Base-by-base conservation (phyloP, 2,888 invertebrate species). In the Megaustenia siamemsis region DNA sequence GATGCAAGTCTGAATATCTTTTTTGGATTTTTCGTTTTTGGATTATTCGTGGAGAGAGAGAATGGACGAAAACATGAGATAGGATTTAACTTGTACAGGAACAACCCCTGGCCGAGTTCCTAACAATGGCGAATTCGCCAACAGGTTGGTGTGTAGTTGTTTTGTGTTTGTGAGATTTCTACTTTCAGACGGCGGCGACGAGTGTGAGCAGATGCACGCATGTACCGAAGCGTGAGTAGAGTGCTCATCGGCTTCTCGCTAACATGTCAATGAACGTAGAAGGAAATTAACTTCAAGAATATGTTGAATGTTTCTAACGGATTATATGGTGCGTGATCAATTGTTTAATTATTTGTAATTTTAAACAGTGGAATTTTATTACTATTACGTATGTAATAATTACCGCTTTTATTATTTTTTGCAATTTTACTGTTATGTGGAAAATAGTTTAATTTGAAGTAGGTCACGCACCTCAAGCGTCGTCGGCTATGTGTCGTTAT, bases 21-120 rank as follows among this genome's bases (percentile, higher is more conserved):
- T 53, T 81, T 49, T n/a, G 75, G 83, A 66, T 83, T 86, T 45
- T 73, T 28, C 10, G 5, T 35, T 53, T 82, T 82, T 60, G 6
- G 10, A 56, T 71, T 71, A 45, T 43, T 43, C 49, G 21, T 45
- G 49, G 69, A 24, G 28, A 60, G 82, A 73, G 88, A 89, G 88
- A 88, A 89, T 89, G 89, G 88, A 88, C 88, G 88, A 87, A 87
- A 87, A 81, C 85, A 84, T 85, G 86, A 85, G 87, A 84, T 87
- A 87, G 84, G 84, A 84, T 79, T 79, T 81, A 83, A 49, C 82
- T 82, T 53, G 79, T 80, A 75, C 71, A 84, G 85, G 87, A 86
- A 87, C 86, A 86, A 85, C 81, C 84, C 85, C 79, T 45, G n/a
- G 45, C 69, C 68, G 60, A 76, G 84, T 87, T 87, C 86, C 87